A percentile compares a stretch with the other conserved stretches of the same genome.
These are phyloP conservation scores for Limnephilus lunatus DNA, from an alignment of 2,888 invertebrate genomes.

Conservation along the genomic window DNA sequence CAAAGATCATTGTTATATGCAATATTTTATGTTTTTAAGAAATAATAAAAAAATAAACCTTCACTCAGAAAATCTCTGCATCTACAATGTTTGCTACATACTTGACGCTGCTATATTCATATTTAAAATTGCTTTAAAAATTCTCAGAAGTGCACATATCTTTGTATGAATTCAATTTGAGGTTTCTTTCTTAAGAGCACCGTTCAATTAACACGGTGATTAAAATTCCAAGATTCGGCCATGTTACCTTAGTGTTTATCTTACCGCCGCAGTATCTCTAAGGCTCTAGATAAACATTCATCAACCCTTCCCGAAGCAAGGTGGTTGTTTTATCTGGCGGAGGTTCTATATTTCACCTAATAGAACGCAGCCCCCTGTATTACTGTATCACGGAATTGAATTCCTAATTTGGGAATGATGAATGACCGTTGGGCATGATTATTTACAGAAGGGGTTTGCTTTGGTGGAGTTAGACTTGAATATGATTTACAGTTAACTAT, in stretches of 20 bases:
- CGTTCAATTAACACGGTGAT: not conserved
- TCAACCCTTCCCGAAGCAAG: not conserved
- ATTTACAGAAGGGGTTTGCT: constrained; percentile 29
- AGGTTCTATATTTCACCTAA: not conserved
- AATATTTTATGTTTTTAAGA: no score
- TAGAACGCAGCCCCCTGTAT: constrained; percentile 20
- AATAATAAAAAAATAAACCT: no score
- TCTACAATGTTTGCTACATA: no score
- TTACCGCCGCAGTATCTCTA: not conserved
- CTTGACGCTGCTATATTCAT: no score
- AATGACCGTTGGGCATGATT: constrained; percentile 29
- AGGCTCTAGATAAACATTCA: not conserved
- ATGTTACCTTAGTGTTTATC: not conserved
- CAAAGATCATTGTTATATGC: no score
- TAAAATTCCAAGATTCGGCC: not conserved
- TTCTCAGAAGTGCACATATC: no score
- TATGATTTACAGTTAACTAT: constrained; percentile 40
- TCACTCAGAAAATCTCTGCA: no score
- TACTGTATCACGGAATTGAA: constrained; percentile 25
- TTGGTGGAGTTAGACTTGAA: constrained; percentile 11
- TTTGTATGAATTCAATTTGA: not conserved
- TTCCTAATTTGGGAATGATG: constrained; percentile 41
- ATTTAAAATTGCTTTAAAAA: no score
- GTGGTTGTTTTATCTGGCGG: not conserved
- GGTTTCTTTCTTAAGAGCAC: not conserved